Evolutionary conservation across 2,888 invertebrate species (phyloP), one percentile per base, ranked within the genome.

Genomic region (Automeris io): DNA sequence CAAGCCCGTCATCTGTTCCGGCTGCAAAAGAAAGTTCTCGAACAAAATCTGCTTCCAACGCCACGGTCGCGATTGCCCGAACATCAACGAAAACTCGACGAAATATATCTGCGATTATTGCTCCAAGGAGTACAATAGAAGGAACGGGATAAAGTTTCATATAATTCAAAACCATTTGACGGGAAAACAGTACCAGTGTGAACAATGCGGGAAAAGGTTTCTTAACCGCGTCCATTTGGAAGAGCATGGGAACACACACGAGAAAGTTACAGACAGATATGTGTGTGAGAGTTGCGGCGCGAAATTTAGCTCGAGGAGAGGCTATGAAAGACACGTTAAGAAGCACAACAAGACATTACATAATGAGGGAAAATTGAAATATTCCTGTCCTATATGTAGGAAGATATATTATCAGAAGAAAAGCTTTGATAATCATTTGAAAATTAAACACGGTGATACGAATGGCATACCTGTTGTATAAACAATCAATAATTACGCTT

Each of bases 51-150:
- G 77, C 37, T 68, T 56, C 23, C 37, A 34, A 2, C 43, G 50
- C 1, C 76, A 76, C 40, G 43, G 39, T 6, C 54, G 39, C 29
- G 44, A 22, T 1, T 72, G 67, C 34, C 24, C 24, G 6, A 41
- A 41, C n/a, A 41, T 36, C 2, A 40, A 39, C 4, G n/a, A 40
- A 3, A 39, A 39, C 0, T 32, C 19, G 0, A 16, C 23, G 0
- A 35, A 36, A 2, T 75, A 41, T 39, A 54, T 63, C 11, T 77
- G 77, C 33, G 72, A 76, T 22, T 63, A 70, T 25, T 77, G 77
- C 22, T 41, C 47, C 0, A 65, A 57, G 2, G 46, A 47, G 13
- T 77, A 61, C 32, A 38, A 18, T 0, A 37, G 18, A 0, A 74
- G 66, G 41, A 41, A 43, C 1, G 41, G 44, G 0, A 19, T 77